Conservation (phyloP, 1,140 invertebrate species). For the Spodoptera frugiperda region DNA sequence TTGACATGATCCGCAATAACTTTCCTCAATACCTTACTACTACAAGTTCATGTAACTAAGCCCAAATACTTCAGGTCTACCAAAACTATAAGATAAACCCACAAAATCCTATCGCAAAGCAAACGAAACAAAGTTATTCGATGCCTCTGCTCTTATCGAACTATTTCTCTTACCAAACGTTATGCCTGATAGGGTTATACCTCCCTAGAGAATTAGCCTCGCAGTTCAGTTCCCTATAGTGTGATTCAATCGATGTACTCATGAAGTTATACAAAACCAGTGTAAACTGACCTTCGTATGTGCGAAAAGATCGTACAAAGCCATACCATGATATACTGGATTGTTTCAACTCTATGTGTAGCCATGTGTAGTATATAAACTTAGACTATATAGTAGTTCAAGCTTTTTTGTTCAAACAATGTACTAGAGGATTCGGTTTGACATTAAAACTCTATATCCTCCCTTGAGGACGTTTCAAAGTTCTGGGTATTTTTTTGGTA, state of each 20-base stretch:
- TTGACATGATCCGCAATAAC: too few species aligned
- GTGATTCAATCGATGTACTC: conserved; percentile 16
- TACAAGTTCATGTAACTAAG: too few species aligned
- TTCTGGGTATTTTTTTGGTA: neutral
- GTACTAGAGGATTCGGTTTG: conserved; percentile 5
- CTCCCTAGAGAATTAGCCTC: conserved; percentile 24
- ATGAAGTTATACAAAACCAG: too few species aligned
- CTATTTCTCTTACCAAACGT: conserved; percentile 30
- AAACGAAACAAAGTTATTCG: conserved; percentile 23
- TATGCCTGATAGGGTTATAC: conserved; percentile 39
- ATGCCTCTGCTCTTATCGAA: conserved; percentile 37
- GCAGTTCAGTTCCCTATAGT: conserved; percentile 19
- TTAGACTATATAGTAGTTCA: neutral
- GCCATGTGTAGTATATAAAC: conserved; percentile 22
- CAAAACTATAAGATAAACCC: conserved; percentile 26
- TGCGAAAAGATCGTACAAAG: too few species aligned
- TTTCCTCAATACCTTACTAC: too few species aligned
- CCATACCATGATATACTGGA: too few species aligned
- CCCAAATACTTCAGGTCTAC: too few species aligned
- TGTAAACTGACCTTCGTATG: too few species aligned
- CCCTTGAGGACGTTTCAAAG: neutral
- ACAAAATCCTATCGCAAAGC: neutral
- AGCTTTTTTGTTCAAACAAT: conserved; percentile 28
- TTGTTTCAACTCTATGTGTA: too few species aligned
- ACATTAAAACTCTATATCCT: conserved; percentile 19